Conservation (phyloP, 2,888 invertebrate genomes). For the Chymomyza fuscimana region DNA sequence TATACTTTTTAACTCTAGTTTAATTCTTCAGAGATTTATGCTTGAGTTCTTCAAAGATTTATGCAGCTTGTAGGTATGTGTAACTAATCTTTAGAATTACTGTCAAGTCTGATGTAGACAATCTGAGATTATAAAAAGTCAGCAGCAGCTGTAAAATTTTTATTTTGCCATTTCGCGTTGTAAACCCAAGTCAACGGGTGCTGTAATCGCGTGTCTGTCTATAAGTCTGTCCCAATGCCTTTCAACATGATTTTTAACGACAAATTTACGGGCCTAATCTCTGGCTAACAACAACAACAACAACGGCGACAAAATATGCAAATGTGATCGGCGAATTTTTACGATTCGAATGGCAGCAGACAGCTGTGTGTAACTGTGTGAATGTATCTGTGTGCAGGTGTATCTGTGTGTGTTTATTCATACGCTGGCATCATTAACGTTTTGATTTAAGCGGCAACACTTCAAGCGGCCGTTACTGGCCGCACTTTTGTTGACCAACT, state of each 20-base stretch:
- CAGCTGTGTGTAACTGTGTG: conserved; percentile 7
- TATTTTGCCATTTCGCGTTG: conserved; percentile 22
- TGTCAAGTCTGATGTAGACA: neutral
- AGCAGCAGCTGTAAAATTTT: conserved; percentile 46
- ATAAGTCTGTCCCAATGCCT: conserved; percentile 14
- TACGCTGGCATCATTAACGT: conserved; percentile 55
- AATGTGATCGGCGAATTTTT: conserved; percentile 51
- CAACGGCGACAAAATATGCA: conserved; percentile 64
- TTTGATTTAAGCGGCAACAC: conserved; percentile 54
- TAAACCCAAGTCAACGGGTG: conserved; percentile 6
- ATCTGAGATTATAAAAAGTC: conserved; percentile 24
- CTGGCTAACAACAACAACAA: conserved; percentile 32
- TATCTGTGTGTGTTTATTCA: neutral
- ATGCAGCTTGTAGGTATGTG: no score
- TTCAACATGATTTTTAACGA: conserved; percentile 69
- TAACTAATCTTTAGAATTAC: no score
- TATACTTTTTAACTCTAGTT: no score
- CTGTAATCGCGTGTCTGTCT: conserved; percentile 48
- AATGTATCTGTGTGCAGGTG: neutral
- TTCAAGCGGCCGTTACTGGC: conserved; percentile 36
- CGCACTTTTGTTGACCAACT: conserved; percentile 8
- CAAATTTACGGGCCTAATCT: conserved; percentile 73
- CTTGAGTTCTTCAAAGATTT: no score
- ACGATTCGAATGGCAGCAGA: conserved; percentile 19
- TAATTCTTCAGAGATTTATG: no score